Evolutionary conservation across 1,140 invertebrate genomes (phyloP).

Genomic region (Sycobia sp.): DNA sequence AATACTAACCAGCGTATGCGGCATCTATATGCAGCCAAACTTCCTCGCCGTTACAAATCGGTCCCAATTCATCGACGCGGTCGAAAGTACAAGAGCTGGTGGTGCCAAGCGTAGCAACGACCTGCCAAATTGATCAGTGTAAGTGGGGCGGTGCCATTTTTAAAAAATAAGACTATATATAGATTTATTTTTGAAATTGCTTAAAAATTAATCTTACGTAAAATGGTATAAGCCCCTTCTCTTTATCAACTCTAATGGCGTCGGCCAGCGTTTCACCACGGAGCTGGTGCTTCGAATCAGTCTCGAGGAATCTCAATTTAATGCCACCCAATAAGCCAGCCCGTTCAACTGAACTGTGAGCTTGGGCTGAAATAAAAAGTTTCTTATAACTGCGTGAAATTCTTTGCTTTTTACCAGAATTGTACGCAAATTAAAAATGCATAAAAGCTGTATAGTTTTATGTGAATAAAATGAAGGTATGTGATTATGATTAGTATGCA

Average conservation of each 20-base stretch:
- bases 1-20: conserved; percentile 80
- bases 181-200: neutral
- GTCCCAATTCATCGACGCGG: conserved; percentile 82
- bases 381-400: too few species aligned
- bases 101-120: conserved; percentile 86
- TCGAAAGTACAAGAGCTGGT: conserved; percentile 92
- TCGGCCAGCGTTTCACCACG: conserved; percentile 80
- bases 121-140: conserved; percentile 61
- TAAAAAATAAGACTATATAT: conserved; percentile 17
- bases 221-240: conserved; percentile 85
- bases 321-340: conserved; percentile 90
- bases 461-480: too few species aligned
- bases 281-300: conserved; percentile 79
- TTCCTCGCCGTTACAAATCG: conserved; percentile 75
- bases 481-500: too few species aligned
- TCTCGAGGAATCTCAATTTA: conserved; percentile 77
- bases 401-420: too few species aligned
- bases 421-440: too few species aligned
- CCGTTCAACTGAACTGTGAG: conserved; percentile 93
- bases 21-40: conserved; percentile 95
- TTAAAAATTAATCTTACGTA: conserved; percentile 67
- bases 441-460: too few species aligned
- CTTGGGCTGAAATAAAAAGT: conserved; percentile 69
- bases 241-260: conserved; percentile 82
- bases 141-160: conserved; percentile 21